A percentile compares a stretch with the other conserved stretches of the same genome.
Conservation (phyloP, 2,888 invertebrate genomes). For the Oscheius myriophilus region DNA sequence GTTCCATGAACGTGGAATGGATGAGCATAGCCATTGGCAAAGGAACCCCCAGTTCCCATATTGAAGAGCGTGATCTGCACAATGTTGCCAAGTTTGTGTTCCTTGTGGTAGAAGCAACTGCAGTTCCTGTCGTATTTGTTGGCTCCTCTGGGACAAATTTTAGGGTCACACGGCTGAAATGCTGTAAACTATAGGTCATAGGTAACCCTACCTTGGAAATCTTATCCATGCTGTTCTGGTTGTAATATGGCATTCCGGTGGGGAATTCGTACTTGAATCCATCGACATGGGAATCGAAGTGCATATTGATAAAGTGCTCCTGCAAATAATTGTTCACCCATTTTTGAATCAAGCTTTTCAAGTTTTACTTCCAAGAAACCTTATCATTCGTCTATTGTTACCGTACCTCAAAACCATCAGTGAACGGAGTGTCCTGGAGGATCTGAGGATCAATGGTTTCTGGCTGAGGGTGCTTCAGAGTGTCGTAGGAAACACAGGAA, state of each 20-base stretch:
- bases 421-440: slow-evolving; percentile 13
- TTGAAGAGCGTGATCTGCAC: slow-evolving; percentile 66
- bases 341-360: no score
- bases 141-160: slow-evolving; percentile 21
- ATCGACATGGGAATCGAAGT: slow-evolving; percentile 64
- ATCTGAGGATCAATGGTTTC: slow-evolving; percentile 12
- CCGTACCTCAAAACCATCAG: slow-evolving; percentile 11
- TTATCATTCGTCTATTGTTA: no score
- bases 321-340: slow-evolving; percentile 39
- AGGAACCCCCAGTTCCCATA: slow-evolving; percentile 63
- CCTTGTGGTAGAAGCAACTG: slow-evolving; percentile 62
- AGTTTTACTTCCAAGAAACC: no score
- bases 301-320: slow-evolving; percentile 67
- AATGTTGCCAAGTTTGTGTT: slow-evolving; percentile 60
- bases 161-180: slow-evolving; percentile 37
- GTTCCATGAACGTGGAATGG: slow-evolving; percentile 67
- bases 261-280: slow-evolving; percentile 60
- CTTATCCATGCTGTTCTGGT: slow-evolving; percentile 47
- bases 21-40: slow-evolving; percentile 61
- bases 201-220: slow-evolving; percentile 39
- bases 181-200: background rate
- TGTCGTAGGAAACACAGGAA: slow-evolving; percentile 19
- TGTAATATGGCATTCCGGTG: slow-evolving; percentile 63
- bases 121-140: slow-evolving; percentile 53
- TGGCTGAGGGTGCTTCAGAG: slow-evolving; percentile 16